phyloP scores from a whole-genome alignment of 2,888 invertebrate species.

The Hypolimnas misippus region DNA sequence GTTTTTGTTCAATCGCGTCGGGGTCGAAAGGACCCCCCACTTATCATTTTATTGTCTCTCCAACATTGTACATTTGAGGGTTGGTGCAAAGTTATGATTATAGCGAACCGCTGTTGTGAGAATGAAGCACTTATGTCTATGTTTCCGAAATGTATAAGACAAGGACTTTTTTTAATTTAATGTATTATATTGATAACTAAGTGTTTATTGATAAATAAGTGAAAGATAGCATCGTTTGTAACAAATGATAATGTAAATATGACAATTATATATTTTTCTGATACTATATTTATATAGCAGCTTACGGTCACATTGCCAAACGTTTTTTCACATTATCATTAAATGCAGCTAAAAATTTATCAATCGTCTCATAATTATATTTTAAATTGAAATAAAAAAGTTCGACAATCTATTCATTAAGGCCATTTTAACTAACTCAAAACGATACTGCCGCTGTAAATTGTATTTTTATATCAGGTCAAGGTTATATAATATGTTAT shows the following conservation, averaged over 20 bases:
- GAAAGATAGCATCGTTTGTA: background rate
- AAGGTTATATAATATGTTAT: no score
- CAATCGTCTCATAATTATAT: no score
- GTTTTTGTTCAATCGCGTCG: constrained; percentile 69
- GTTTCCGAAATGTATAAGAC: background rate
- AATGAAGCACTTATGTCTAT: background rate
- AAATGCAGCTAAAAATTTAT: no score
- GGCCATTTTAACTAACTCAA: no score
- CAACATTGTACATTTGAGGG: constrained; percentile 51
- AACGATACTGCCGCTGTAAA: no score
- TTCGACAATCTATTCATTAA: no score
- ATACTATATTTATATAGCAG: no score
- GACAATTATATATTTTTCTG: no score
- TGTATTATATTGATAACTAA: background rate
- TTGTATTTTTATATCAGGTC: no score
- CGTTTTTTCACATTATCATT: no score
- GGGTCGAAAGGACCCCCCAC: constrained; percentile 72
- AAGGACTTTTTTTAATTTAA: background rate
- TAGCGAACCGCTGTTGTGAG: constrained; percentile 18
- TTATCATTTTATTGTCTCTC: constrained; percentile 69
- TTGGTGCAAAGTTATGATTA: constrained; percentile 32
- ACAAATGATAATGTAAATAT: background rate
- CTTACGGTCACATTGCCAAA: no score
- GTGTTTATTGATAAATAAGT: background rate
- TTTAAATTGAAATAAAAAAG: no score